Base-by-base conservation (phyloP, 2,888 invertebrate species). In the Phaedon cochleariae region DNA sequence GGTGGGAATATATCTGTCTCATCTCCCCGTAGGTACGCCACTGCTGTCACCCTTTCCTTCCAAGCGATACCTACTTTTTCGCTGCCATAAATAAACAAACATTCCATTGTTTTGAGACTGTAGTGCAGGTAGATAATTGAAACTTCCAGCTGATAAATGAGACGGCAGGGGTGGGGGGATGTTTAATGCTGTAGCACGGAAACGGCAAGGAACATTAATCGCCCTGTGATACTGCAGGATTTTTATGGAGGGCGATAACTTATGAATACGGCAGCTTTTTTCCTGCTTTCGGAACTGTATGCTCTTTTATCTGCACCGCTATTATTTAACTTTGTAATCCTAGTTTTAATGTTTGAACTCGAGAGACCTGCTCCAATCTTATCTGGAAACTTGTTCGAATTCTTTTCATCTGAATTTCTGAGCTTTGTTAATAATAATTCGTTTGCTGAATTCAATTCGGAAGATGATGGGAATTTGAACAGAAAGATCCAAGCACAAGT, bases 191-290 rank as follows among this genome's bases (percentile, higher is more conserved):
- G 74, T 75, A 75, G 77, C 77, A 79, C 77, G 79, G 73, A 74
- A 77, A 77, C 74, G 77, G 74, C 74, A 78, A 79, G 79, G 77
- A 77, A 79, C 79, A 78, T 79, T 77, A 78, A 79, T 78, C 79
- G 77, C 74, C 69, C 72, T 69, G 68, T 74, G 74, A 77, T 76
- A 71, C 75, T 70, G 73, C 72, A 54, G 75, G 71, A 76, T 76
- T 77, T 76, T 77, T 77, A 77, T 76, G 72, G 72, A 62, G 49
- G 65, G 69, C 73, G 74, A 77, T 78, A 78, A 77, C 76, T 78
- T 76, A 75, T 74, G 73, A 66, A 66, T 66, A 70, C 71, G 61
- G 65, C 49, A 55, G 62, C 63, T 74, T 76, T 74, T 72, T 73
- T 26, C 45, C 68, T 73, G 15, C 10, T 65, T 72, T 71, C 64